Base-by-base conservation (phyloP, 2,888 invertebrate species). In the Ischnus inquisitorius region DNA sequence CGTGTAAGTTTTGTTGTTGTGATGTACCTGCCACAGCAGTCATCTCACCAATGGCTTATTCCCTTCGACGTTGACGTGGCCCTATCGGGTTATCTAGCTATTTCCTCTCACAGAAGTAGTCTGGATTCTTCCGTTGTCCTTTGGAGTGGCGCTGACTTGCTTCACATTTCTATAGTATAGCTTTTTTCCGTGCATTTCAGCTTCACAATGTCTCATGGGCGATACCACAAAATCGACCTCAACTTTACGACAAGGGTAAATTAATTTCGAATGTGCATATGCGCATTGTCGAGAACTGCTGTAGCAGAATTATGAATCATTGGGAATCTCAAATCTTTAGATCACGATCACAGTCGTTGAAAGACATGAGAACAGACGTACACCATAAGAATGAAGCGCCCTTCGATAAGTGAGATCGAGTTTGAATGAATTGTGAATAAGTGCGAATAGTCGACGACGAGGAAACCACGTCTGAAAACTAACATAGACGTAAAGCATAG, bases 1-100 rank as follows among this genome's bases (percentile, higher is more conserved):
- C n/a, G 60, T 41, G 28, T 72, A 60, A 76, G 76, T 60, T 62
- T 79, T 84, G 84, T 82, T 84, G 75, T 74, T 79, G 79, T 75
- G 68, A 75, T 72, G 80, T 80, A 76, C 75, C 82, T 82, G 84
- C 78, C 79, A 68, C 43, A 57, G 41, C 19, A 46, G 62, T 64
- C 28, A 19, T 67, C 75, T 75, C 60, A 78, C 80, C 77, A 80
- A 80, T 77, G 79, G 68, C 67, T 77, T 64, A 83, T 83, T 74
- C 80, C 41, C 43, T 67, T 48, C 54, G 83, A 72, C 77, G 51
- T 77, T 46, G 62, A 64, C 64, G 51, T 68, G 68, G 67, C 69
- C 22, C 68, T 69, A 71, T 75, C 71, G 19, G 6, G 54, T 75
- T 79, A 84, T 71, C 72, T 64, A 28, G 51, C 65, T 67, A 72